phyloP scores from a whole-genome alignment of 2,113 vertebrate species.

The Kryptolebias marmoratus region DNA sequence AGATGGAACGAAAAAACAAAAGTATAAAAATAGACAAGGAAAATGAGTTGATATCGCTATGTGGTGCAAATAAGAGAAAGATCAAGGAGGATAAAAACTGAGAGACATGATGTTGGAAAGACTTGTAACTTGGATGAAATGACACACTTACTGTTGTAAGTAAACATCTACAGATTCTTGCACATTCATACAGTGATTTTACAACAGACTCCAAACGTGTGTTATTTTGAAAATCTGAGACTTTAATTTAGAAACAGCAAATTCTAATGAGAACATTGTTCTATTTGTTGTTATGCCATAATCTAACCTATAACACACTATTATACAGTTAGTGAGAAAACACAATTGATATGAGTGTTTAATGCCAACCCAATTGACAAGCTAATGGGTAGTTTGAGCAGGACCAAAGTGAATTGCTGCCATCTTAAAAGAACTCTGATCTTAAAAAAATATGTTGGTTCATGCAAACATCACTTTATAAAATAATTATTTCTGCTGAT shows the following conservation, averaged over 20 bases:
- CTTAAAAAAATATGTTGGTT: too few relatives aligned
- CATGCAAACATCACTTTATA: too few relatives aligned
- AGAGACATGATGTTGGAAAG: background rate
- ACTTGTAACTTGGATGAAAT: conserved; percentile 1
- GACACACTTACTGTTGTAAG: conserved; percentile 1
- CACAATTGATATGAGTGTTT: too few relatives aligned
- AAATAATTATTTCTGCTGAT: too few relatives aligned
- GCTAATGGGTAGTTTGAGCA: too few relatives aligned
- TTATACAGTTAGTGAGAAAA: too few relatives aligned
- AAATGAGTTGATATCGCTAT: conserved; percentile 12
- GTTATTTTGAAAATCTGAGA: conserved; percentile 15
- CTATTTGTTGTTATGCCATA: too few relatives aligned
- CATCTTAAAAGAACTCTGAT: too few relatives aligned
- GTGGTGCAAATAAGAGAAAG: conserved; percentile 3
- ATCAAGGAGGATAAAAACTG: background rate
- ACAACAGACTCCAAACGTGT: conserved; percentile 2
- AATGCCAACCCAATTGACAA: too few relatives aligned
- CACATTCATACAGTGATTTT: background rate
- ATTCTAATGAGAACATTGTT: too few relatives aligned
- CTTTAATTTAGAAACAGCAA: conserved; percentile 59
- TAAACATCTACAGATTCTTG: background rate
- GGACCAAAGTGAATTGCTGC: too few relatives aligned
- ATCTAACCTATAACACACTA: too few relatives aligned
- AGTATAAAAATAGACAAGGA: conserved; percentile 2
- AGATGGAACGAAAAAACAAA: conserved; percentile 8